phyloP scores from a whole-genome alignment of 2,888 invertebrate species.

The Gortyna flavago region DNA sequence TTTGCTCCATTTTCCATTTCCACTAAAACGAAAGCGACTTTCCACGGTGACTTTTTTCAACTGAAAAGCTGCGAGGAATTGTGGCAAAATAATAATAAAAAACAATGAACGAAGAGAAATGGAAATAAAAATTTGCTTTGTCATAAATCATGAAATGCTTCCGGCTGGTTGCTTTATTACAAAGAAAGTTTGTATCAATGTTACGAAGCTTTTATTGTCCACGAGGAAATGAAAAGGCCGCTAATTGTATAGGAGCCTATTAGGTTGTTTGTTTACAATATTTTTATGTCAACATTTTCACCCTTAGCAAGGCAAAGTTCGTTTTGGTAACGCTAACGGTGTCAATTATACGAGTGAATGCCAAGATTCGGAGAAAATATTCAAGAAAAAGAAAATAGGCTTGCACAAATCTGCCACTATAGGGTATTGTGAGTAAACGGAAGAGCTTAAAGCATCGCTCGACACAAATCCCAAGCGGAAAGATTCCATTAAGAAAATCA shows the following conservation, averaged over 20 bases:
- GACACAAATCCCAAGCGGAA: constrained; percentile 88
- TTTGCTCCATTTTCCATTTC: constrained; percentile 85
- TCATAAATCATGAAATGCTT: constrained; percentile 89
- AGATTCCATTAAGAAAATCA: constrained; percentile 90
- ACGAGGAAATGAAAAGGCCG: constrained; percentile 73
- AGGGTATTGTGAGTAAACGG: constrained; percentile 79
- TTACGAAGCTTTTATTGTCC: constrained; percentile 78
- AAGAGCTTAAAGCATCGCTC: constrained; percentile 85
- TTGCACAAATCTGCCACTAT: constrained; percentile 75
- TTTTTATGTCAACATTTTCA: constrained; percentile 33
- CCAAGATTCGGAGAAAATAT: constrained; percentile 60
- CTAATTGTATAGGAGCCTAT: constrained; percentile 68
- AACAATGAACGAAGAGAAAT: constrained; percentile 86
- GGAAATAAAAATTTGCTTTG: constrained; percentile 89
- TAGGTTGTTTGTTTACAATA: constrained; percentile 54
- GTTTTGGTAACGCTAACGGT: constrained; percentile 48
- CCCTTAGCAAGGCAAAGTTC: constrained; percentile 7
- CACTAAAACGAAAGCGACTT: constrained; percentile 87
- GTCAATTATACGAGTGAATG: constrained; percentile 64
- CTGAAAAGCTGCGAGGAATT: constrained; percentile 85
- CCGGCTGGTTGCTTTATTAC: constrained; percentile 85
- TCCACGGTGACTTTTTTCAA: constrained; percentile 85
- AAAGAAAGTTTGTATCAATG: constrained; percentile 87
- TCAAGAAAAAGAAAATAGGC: constrained; percentile 70
- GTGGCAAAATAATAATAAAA: constrained; percentile 86